These are phyloP conservation scores for Siniperca undulata DNA, from an alignment of 2,797 vertebrate species.

Conservation along the genomic window DNA sequence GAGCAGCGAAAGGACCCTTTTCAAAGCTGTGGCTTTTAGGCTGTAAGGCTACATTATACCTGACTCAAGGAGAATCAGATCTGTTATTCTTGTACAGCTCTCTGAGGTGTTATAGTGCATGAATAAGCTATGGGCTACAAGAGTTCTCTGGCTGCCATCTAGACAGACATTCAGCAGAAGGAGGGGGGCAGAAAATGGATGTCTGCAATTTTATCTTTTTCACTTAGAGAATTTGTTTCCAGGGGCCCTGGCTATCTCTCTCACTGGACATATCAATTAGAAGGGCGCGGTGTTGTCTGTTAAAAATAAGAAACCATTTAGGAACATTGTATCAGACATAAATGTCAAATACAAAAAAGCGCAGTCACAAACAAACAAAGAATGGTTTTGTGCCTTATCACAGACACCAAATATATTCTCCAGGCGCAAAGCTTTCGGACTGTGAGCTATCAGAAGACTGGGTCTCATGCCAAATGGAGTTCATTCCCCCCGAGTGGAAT, in stretches of 20 bases:
- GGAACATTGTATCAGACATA: slow-evolving; percentile 37
- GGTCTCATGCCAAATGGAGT: slow-evolving; percentile 69
- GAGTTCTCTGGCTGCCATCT: slow-evolving; percentile 66
- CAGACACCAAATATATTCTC: slow-evolving; percentile 51
- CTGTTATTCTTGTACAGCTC: slow-evolving; percentile 77
- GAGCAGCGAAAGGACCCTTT: slow-evolving; percentile 46
- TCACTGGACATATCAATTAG: slow-evolving; percentile 65
- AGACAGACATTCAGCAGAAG: slow-evolving; percentile 47
- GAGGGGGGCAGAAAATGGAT: slow-evolving; percentile 55
- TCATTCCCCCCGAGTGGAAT: slow-evolving; percentile 61
- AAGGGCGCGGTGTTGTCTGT: slow-evolving; percentile 30
- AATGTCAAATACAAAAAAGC: slow-evolving; percentile 63
- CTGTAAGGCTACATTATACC: slow-evolving; percentile 79
- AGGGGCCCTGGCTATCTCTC: slow-evolving; percentile 23
- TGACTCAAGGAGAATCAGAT: slow-evolving; percentile 77
- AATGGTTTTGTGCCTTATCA: slow-evolving; percentile 46
- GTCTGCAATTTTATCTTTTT: slow-evolving; percentile 63
- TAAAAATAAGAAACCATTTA: slow-evolving; percentile 51
- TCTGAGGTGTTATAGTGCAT: slow-evolving; percentile 74
- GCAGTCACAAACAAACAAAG: slow-evolving; percentile 50
- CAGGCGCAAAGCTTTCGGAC: slow-evolving; percentile 37
- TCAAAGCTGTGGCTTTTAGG: slow-evolving; percentile 66
- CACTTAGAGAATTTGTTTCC: slow-evolving; percentile 56
- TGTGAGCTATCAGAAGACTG: slow-evolving; percentile 55
- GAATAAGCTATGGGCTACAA: slow-evolving; percentile 81